A percentile compares a stretch with the other conserved stretches of the same genome.
Conservation (phyloP, 2,113 vertebrate species). For the Cyanistes caeruleus region DNA sequence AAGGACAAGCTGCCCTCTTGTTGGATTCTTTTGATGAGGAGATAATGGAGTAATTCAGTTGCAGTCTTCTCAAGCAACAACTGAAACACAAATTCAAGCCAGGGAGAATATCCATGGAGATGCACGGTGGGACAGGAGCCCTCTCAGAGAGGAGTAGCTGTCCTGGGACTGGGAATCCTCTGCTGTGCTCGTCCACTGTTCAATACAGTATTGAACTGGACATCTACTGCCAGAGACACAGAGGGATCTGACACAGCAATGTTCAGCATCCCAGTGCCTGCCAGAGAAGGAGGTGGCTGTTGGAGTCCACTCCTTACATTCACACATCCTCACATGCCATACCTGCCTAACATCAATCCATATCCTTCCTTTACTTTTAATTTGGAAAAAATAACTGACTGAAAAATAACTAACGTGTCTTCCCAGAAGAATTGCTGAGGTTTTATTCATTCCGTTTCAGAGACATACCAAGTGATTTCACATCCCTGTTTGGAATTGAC, state of each 20-base stretch:
- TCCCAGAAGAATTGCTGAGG: background rate
- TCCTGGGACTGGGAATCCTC: background rate
- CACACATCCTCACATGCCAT: background rate
- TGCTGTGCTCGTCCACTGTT: background rate
- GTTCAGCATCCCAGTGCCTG: background rate
- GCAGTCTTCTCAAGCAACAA: accelerated
- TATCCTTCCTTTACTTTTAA: background rate
- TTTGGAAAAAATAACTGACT: background rate
- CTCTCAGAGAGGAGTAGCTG: background rate
- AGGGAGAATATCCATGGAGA: background rate
- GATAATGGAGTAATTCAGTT: background rate
- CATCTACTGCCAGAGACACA: background rate
- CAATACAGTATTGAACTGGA: background rate
- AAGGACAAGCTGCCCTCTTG: background rate
- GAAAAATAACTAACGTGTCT: background rate
- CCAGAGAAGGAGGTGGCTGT: background rate
- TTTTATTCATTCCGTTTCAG: background rate
- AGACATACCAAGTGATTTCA: background rate
- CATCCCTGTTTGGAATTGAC: background rate
- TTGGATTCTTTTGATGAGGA: background rate
- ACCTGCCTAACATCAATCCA: background rate
- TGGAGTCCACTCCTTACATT: background rate
- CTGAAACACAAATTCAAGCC: background rate
- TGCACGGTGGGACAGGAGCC: background rate
- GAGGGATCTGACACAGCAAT: background rate